Conservation (phyloP, 2,888 invertebrate species). For the Shargacucullia verbasci region DNA sequence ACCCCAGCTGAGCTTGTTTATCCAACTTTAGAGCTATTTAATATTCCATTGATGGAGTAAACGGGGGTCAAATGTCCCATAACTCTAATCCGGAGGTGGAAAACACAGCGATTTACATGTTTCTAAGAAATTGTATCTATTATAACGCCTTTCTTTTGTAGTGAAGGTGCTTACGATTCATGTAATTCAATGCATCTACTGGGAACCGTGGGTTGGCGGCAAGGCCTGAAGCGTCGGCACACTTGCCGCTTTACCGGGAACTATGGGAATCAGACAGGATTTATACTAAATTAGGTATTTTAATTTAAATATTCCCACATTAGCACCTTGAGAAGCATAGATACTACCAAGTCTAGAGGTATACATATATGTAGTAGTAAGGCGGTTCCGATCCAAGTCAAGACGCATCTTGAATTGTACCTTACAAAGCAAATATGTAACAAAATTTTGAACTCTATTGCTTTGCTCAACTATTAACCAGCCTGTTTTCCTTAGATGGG, state of each 20-base stretch:
- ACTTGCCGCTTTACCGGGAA: conserved; percentile 36
- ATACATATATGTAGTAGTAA: neutral
- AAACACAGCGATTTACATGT: conserved; percentile 76
- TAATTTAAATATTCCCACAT: conserved; percentile 48
- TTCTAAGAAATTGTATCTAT: conserved; percentile 78
- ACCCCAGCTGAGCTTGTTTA: conserved; percentile 50
- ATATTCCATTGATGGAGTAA: conserved; percentile 75
- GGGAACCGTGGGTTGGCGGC: conserved; percentile 47
- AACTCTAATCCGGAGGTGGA: conserved; percentile 74
- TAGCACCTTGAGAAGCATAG: conserved; percentile 34
- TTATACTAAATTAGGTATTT: conserved; percentile 37
- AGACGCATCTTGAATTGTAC: conserved; percentile 4
- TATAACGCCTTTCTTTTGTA: conserved; percentile 72
- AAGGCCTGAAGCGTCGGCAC: conserved; percentile 43
- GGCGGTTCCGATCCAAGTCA: neutral
- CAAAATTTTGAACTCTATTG: neutral
- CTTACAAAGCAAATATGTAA: conserved; percentile 6
- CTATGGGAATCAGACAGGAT: conserved; percentile 29
- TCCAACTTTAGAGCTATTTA: conserved; percentile 68
- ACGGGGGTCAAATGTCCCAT: conserved; percentile 79
- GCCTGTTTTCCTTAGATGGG: conserved; percentile 10
- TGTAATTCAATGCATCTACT: conserved; percentile 62
- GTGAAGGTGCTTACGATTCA: conserved; percentile 70
- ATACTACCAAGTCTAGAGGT: neutral
- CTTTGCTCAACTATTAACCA: conserved; percentile 13